phyloP scores from a whole-genome alignment of 2,797 vertebrate species.

The Phrynocephalus guinanensis region DNA sequence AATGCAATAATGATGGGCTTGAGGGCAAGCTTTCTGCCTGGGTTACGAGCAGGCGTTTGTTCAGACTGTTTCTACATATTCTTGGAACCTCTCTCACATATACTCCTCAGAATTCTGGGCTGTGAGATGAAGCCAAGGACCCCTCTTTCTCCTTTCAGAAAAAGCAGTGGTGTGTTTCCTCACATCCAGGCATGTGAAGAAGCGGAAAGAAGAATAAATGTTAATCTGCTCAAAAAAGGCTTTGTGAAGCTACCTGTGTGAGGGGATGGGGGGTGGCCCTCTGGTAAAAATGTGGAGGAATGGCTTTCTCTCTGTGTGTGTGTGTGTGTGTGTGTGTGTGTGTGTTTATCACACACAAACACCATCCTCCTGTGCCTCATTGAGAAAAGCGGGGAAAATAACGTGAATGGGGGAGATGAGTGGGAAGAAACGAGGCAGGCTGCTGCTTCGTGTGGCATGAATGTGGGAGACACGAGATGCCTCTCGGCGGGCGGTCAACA shows the following conservation, averaged over 20 bases:
- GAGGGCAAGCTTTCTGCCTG: too few relatives aligned
- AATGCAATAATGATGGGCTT: too few relatives aligned
- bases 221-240: not conserved
- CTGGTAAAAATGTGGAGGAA: not conserved
- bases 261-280: not conserved
- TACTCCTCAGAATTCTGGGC: not conserved
- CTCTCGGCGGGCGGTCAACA: not conserved
- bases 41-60: not conserved
- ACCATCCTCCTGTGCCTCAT: not conserved
- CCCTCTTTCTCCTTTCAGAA: not conserved
- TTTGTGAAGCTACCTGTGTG: not conserved
- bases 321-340: too few relatives aligned
- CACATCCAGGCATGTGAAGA: not conserved
- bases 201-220: too few relatives aligned
- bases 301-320: not conserved
- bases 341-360: too few relatives aligned
- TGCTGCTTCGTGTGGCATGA: not conserved
- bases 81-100: not conserved
- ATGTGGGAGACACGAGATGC: not conserved
- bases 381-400: not conserved
- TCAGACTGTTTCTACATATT: too few relatives aligned
- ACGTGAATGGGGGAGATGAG: conserved; percentile 15
- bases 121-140: not conserved
- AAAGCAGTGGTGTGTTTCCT: not conserved
- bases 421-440: not conserved